Conservation (phyloP, 2,113 vertebrate genomes). For the Natator depressus region DNA sequence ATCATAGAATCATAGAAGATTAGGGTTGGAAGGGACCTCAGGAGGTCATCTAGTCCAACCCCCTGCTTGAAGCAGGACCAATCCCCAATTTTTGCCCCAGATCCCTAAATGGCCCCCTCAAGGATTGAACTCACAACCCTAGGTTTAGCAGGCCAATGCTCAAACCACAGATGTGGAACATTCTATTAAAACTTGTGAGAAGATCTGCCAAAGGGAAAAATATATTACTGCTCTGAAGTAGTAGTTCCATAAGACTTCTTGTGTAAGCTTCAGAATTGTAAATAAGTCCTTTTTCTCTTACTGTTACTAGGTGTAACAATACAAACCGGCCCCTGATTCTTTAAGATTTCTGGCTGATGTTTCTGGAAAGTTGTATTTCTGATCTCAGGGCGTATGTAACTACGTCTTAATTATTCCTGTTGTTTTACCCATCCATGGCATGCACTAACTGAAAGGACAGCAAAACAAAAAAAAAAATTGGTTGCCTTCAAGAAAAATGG, state of each 20-base stretch:
- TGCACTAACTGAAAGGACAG: not conserved
- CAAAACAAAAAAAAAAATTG: not conserved
- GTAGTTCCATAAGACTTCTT: not conserved
- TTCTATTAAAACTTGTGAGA: accelerated
- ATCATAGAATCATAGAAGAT: too few species aligned
- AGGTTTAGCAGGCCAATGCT: too few species aligned
- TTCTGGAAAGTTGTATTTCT: not conserved
- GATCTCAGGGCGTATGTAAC: accelerated
- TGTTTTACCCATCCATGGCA: not conserved
- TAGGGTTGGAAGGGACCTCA: too few species aligned
- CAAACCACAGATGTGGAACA: not conserved
- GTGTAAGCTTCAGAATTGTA: not conserved
- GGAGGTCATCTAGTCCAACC: too few species aligned
- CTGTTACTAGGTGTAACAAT: not conserved
- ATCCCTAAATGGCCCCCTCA: too few species aligned
- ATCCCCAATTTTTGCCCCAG: too few species aligned
- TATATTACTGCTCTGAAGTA: accelerated
- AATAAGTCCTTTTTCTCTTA: not conserved
- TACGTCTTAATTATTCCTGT: not conserved
- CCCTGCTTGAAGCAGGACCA: too few species aligned
- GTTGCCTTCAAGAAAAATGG: not conserved
- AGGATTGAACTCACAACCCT: too few species aligned
- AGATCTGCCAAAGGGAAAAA: too few species aligned
- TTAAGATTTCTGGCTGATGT: not conserved
- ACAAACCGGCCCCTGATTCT: not conserved